Base-by-base conservation (phyloP, 2,113 vertebrate species). In the Colaptes auratus region DNA sequence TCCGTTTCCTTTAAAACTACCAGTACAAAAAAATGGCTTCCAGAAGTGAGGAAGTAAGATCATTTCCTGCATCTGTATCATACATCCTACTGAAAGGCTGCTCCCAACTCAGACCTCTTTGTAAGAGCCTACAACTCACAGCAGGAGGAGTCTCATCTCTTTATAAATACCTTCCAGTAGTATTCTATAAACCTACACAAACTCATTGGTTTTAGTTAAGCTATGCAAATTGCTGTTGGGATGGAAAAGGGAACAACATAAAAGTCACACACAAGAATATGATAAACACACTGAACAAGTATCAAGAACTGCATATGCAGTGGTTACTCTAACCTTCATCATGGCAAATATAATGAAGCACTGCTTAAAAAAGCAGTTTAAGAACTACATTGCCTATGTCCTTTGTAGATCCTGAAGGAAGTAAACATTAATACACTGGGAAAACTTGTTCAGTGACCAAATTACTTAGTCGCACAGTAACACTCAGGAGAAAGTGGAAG, bases 11-110 rank as follows among this genome's bases (percentile, higher is more conserved):
- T 64, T 24, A 71, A 55, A 83, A 81, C 13, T 12, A 50, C 10
- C 73, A 77, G 28, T 23, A 50, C 50, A 48, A 14, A 31, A 61
- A 83, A 85, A 78, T 2, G 5, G n/a, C 82, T 90, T 94, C 90
- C 90, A 94, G 70, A 92, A 82, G 31, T 10, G 5, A 96, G 93
- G 90, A 95, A 93, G 24, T 52, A 69, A 74, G 76, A 60, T 6
- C 1, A 0, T 48, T 95, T 95, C 92, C 73, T 75, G 59, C 1
- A 4, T 72, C 90, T 78, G 19, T 33, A 65, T 30, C 61, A 64
- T 11, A 77, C 52, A 73, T 77, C 78, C 91, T 70, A 58, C 71
- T 12, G 4, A 1, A 89, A 50, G 39, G 30, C 56, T 80, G 71
- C 39, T 64, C 44, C n/a, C 60, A 23, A 8, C 27, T 71, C 76